A percentile compares a stretch with the other conserved stretches of the same genome.
Evolutionary conservation across 2,888 invertebrate species (phyloP).

Genomic region (Sphaerophoria rueppellii): DNA sequence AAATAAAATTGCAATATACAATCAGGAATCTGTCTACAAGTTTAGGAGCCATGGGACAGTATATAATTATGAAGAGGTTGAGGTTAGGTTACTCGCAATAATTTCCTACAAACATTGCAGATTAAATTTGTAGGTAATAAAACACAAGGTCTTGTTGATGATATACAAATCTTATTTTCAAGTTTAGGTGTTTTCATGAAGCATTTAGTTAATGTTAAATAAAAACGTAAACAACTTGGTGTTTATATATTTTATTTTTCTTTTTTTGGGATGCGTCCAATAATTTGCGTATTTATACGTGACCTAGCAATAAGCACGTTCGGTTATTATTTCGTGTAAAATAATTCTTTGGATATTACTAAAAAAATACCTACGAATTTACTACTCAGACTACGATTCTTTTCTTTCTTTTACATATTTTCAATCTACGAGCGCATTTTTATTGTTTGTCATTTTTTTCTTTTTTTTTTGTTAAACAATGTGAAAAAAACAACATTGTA

Average conservation of each 20-base stretch:
- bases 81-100: not conserved
- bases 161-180: not conserved
- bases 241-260: not conserved
- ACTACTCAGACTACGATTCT: no score
- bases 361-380: not conserved
- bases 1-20: no score
- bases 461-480: not conserved
- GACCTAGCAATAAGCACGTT: slow-evolving; percentile 12
- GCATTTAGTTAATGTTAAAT: not conserved
- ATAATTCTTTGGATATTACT: not conserved
- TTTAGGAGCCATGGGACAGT: no score
- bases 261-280: slow-evolving; percentile 28
- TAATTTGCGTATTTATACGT: slow-evolving; percentile 17
- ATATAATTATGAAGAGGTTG: not conserved
- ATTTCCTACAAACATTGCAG: not conserved
- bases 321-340: slow-evolving; percentile 15
- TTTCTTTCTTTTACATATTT: no score
- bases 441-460: not conserved
- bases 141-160: slow-evolving; percentile 4
- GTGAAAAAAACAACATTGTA: not conserved
- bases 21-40: not conserved
- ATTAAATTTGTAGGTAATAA: not conserved
- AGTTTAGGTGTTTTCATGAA: not conserved
- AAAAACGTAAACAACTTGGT: slow-evolving; percentile 2
- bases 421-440: no score